These are phyloP conservation scores for Dinocampus coccinellae DNA, from an alignment of 2,888 invertebrate genomes.

Conservation along the genomic window DNA sequence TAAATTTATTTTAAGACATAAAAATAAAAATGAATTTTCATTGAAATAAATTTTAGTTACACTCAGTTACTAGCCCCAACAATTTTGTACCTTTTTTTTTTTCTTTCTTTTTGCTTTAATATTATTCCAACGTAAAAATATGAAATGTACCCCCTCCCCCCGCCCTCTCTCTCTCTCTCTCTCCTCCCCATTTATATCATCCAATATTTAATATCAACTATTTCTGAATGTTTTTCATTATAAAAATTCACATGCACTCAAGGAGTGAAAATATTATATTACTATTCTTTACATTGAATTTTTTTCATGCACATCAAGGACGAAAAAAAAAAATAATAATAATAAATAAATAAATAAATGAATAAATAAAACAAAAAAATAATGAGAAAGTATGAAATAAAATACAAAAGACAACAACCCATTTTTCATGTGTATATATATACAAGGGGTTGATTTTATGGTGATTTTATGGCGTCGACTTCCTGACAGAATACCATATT, in stretches of 20 bases:
- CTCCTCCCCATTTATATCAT: background rate
- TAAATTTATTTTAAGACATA: background rate
- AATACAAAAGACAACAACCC: constrained; percentile 12
- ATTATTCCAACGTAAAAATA: background rate
- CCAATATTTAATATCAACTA: background rate
- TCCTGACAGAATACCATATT: constrained; percentile 42
- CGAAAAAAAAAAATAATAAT: background rate
- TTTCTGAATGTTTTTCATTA: background rate
- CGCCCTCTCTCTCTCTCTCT: too few relatives aligned
- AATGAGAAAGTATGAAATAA: background rate
- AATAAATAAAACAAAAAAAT: too few relatives aligned
- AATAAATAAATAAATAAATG: too few relatives aligned
- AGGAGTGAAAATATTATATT: background rate
- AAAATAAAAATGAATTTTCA: background rate
- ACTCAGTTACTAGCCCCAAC: background rate
- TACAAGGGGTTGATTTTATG: constrained; percentile 45
- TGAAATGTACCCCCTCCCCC: background rate
- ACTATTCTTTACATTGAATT: background rate
- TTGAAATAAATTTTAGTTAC: constrained; percentile 1
- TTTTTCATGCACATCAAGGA: background rate
- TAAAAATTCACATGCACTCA: background rate
- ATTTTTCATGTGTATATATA: constrained; percentile 8
- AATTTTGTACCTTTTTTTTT: too few relatives aligned
- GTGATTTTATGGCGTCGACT: constrained; percentile 45
- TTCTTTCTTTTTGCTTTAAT: too few relatives aligned